Base-by-base conservation (phyloP, 2,113 vertebrate species). In the Perca schrenkii region DNA sequence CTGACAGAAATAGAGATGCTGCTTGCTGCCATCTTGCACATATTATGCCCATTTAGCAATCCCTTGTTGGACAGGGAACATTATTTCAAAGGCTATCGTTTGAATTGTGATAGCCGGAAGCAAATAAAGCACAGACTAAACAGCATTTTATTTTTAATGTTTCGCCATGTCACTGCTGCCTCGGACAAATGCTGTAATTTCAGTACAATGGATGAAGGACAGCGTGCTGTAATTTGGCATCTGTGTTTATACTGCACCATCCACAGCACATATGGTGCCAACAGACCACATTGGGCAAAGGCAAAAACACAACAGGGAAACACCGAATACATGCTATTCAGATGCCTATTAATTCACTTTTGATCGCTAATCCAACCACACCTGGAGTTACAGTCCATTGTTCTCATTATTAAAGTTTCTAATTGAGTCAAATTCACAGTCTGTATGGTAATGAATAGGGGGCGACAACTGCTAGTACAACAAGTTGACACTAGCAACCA, bases 31-130 rank as follows among this genome's bases (percentile, higher is more conserved):
- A 68, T 88, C 57, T 84, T 85, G 77, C 65, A 64, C 80, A 87
- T 61, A 88, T 89, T 87, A 88, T 67, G 71, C 50, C 75, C 81
- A 62, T 91, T 92, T 89, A 91, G 77, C 40, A 60, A 74, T 77
- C 74, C 54, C 80, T 47, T 62, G 69, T 89, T 71, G 71, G 75
- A 84, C 56, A 58, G 56, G 52, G 14, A 58, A 82, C 57, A 75
- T 82, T 49, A 60, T 91, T 82, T 87, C 57, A 90, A 79, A 88
- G 78, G 40, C 67, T 78, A 34, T 43, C 40, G 47, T 83, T 77
- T 58, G 79, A 77, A 74, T 57, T 22, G 72, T 12, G 19, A 68
- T 46, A 15, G 83, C 79, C 86, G 70, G 67, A 21, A 80, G 73
- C 53, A 79, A 84, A 86, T 65, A 75, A 90, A 82, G 22, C 64